Conservation (phyloP, 2,888 invertebrate species). For the Diarsia brunnea region DNA sequence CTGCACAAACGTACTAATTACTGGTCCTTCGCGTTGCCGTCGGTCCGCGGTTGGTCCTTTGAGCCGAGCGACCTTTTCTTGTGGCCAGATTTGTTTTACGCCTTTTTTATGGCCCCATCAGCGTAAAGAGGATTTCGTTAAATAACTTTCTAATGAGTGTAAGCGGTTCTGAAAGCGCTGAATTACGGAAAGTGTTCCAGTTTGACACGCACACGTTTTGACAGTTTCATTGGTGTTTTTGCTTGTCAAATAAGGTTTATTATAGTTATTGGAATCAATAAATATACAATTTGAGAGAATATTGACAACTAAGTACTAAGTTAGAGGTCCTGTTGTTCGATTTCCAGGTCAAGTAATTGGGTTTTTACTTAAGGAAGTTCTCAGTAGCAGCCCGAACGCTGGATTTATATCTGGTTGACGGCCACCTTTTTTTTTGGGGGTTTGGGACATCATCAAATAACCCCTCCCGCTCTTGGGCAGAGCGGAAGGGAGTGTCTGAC, state of each 20-base stretch:
- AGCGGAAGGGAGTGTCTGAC: too few relatives aligned
- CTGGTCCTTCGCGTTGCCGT: slow-evolving; percentile 1
- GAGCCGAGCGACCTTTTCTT: slow-evolving; percentile 55
- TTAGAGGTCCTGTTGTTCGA: neutral
- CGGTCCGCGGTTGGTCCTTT: slow-evolving; percentile 56
- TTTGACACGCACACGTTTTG: slow-evolving; percentile 21
- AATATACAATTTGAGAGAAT: neutral
- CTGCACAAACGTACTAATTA: slow-evolving; percentile 59
- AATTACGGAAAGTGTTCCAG: slow-evolving; percentile 39
- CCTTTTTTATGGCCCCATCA: slow-evolving; percentile 58
- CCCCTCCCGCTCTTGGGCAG: too few relatives aligned
- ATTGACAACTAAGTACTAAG: too few relatives aligned
- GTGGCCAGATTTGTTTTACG: slow-evolving; percentile 62
- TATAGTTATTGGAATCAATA: neutral
- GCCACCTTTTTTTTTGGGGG: too few relatives aligned
- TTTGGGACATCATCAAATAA: too few relatives aligned
- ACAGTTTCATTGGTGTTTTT: neutral
- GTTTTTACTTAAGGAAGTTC: too few relatives aligned
- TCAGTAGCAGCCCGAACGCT: too few relatives aligned
- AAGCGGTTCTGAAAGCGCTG: slow-evolving; percentile 23
- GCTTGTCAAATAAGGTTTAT: neutral
- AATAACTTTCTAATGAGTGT: slow-evolving; percentile 62
- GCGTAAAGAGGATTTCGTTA: slow-evolving; percentile 57
- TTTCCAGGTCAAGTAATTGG: neutral
- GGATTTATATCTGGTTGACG: too few relatives aligned